Percentiles rank a stretch among this genome's conserved stretches.
Evolutionary conservation across 2,888 invertebrate species (phyloP).

Genomic region (Chaetogeoica ovagalla): DNA sequence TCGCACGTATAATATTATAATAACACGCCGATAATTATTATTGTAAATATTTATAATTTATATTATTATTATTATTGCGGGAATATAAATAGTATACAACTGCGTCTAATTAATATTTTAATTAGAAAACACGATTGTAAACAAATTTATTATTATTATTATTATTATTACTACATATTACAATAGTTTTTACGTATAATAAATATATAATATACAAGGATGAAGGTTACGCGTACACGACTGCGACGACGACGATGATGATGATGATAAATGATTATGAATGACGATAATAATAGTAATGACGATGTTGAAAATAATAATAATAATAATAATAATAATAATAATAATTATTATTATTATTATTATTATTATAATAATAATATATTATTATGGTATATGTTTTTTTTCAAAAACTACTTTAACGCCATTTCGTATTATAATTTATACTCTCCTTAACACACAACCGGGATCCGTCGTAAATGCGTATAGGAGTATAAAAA

Average conservation of each 20-base stretch:
- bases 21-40: no score
- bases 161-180: no score
- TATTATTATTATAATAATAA: constrained; percentile 8
- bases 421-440: not conserved
- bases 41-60: not conserved
- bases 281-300: not conserved
- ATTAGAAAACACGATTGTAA: constrained; percentile 21
- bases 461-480: no score
- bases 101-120: constrained; percentile 14
- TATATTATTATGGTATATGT: not conserved
- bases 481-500: no score
- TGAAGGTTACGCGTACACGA: constrained; percentile 31
- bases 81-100: constrained; percentile 7
- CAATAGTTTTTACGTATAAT: no score
- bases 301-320: not conserved
- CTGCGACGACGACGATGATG: not conserved
- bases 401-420: not conserved
- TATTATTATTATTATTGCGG: constrained; percentile 13
- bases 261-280: not conserved
- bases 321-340: constrained; percentile 11
- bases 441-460: no score
- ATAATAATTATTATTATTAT: constrained; percentile 10
- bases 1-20: no score
- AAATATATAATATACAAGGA: constrained; percentile 17
- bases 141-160: constrained; percentile 12